These are phyloP conservation scores for Spodoptera exigua DNA, from an alignment of 2,888 invertebrate species.

Conservation along the genomic window DNA sequence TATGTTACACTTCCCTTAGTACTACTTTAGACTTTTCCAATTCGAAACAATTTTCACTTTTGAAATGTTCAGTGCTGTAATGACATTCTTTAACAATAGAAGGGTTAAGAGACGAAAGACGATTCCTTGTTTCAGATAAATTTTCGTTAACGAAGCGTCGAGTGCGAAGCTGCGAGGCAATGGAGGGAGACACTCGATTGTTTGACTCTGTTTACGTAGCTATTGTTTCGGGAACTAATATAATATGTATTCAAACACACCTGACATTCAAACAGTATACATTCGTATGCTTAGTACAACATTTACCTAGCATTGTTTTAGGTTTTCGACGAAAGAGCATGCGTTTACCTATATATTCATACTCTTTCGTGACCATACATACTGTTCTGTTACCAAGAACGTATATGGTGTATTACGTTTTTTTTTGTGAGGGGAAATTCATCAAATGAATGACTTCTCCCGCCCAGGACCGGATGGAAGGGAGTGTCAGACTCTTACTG, in stretches of 20 bases:
- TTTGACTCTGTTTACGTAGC: slow-evolving; percentile 33
- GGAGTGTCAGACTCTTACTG: too few species aligned
- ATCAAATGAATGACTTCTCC: too few species aligned
- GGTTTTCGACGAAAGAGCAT: too few species aligned
- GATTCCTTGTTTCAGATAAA: slow-evolving; percentile 48
- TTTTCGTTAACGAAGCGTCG: slow-evolving; percentile 34
- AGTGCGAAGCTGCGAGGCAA: slow-evolving; percentile 25
- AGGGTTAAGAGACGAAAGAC: slow-evolving; percentile 46
- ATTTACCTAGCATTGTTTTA: too few species aligned
- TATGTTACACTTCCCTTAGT: slow-evolving; percentile 23
- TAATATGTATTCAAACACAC: slow-evolving; percentile 7
- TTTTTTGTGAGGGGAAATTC: too few species aligned
- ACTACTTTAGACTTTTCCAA: slow-evolving; percentile 24
- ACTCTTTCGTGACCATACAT: too few species aligned
- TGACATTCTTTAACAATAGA: slow-evolving; percentile 48
- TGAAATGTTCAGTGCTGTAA: slow-evolving; percentile 59
- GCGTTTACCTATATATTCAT: too few species aligned
- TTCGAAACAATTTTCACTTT: slow-evolving; percentile 55
- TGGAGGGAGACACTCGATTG: slow-evolving; percentile 39
- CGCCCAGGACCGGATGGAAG: too few species aligned
- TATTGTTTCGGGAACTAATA: slow-evolving; percentile 27
- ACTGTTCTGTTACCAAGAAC: too few species aligned
- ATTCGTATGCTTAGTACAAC: too few species aligned
- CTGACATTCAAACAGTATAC: too few species aligned
- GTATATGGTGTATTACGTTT: too few species aligned